phyloP scores from a whole-genome alignment of 1,140 invertebrate species.

The Pteromalus puparum region DNA sequence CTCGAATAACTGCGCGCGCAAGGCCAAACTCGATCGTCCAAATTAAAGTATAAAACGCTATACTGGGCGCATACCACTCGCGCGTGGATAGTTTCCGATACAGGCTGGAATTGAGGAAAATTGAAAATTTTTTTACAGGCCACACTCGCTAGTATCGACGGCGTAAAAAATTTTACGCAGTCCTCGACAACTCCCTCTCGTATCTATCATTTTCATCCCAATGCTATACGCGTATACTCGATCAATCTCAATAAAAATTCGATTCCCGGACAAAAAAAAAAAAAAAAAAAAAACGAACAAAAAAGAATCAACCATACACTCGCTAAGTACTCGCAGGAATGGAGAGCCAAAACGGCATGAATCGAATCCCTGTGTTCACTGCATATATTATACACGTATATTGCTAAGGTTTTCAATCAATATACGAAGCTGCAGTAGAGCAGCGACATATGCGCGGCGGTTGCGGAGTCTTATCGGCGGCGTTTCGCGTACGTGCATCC shows the following conservation, averaged over 20 bases:
- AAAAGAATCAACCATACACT: neutral
- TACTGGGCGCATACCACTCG: neutral
- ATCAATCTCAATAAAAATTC: conserved; percentile 6
- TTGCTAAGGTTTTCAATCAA: conserved; percentile 54
- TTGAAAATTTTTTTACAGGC: neutral
- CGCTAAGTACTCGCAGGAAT: neutral
- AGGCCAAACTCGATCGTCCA: neutral
- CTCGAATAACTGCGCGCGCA: neutral
- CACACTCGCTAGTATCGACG: neutral
- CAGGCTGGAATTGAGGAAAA: neutral
- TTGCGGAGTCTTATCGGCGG: conserved; percentile 33
- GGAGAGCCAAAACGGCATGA: neutral
- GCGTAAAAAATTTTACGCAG: conserved; percentile 1
- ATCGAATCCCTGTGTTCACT: too few species aligned
- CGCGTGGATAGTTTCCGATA: neutral
- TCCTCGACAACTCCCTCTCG: neutral
- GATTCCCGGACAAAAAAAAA: neutral
- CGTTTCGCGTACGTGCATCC: conserved; percentile 48
- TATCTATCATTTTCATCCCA: neutral
- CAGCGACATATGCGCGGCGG: conserved; percentile 13
- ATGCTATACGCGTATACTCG: neutral
- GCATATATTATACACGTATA: neutral
- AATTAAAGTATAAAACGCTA: neutral
- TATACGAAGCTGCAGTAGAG: conserved; percentile 16
- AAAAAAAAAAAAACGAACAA: too few species aligned